Evolutionary conservation across 2,888 invertebrate species (phyloP), one percentile per base, ranked within the genome.

Genomic region (Macaria liturata): DNA sequence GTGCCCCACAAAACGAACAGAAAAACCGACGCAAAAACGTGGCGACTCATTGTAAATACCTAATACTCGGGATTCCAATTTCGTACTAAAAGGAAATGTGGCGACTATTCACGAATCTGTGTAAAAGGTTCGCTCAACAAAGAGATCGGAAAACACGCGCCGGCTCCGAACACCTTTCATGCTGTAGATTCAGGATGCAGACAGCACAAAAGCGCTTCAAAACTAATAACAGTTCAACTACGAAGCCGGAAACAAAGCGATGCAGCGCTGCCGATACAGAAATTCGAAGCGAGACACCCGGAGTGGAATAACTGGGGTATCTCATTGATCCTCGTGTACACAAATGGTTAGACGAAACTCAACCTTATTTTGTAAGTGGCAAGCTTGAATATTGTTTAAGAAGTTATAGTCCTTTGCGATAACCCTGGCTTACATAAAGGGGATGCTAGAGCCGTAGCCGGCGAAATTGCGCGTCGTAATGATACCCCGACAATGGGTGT

Each of bases 391-490:
- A 64, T 77, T 0, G 43, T 4, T 56, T 68, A 66, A 42, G 2
- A 6, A 32, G 9, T 48, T 0, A 7, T 9, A 39, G 47, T 68
- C 71, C 39, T 80, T 86, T 77, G 77, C 84, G 84, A 80, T 84
- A 83, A 79, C 76, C 78, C 74, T 75, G 78, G 81, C 86, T 85
- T 88, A 90, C 86, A 88, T 89, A 89, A 86, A 86, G 86, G 89
- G 89, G 87, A 87, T 84, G 81, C 78, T 76, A 81, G 85, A 78
- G 78, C 83, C 79, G 78, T 80, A 78, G 78, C 83, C 79, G 78
- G 80, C 85, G 80, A 85, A 89, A 88, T 88, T 88, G 89, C 86
- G 82, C 83, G 81, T 79, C 76, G 84, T 84, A 84, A 85, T 84
- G 82, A 82, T 72, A 77, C 69, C 67, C 64, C 78, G 78, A 91